Evolutionary conservation across 2,797 vertebrate species (phyloP).

Genomic region (Anableps anableps): DNA sequence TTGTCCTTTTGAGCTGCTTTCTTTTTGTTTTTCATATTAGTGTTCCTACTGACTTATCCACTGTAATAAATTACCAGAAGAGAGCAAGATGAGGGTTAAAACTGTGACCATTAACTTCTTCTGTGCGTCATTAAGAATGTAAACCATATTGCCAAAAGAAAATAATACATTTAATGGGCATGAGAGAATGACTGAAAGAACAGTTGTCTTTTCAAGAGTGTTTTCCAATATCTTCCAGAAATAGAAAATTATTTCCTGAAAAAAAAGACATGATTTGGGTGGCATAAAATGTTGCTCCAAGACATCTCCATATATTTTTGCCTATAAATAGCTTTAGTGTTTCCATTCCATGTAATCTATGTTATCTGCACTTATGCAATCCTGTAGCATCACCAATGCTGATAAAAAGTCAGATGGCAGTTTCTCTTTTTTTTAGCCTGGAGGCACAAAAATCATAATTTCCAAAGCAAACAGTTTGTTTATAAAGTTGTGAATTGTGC

Average conservation of each 20-base stretch:
- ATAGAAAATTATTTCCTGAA: background rate
- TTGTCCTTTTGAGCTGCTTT: background rate
- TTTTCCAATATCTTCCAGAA: background rate
- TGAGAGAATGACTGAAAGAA: background rate
- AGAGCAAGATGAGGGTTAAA: background rate
- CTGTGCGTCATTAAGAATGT: background rate
- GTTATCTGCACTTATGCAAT: background rate
- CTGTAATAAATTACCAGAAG: background rate
- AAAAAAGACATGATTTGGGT: background rate
- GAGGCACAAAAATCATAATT: background rate
- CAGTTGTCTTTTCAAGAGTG: background rate
- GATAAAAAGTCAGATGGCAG: background rate
- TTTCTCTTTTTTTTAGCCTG: background rate
- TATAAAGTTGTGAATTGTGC: constrained; percentile 25
- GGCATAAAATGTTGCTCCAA: background rate
- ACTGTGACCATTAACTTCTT: background rate
- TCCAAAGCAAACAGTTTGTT: constrained; percentile 11
- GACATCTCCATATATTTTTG: background rate
- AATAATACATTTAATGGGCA: background rate
- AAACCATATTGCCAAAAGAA: background rate
- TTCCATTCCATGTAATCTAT: background rate
- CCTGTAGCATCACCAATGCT: background rate
- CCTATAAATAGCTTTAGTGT: background rate
- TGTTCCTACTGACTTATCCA: constrained; percentile 5
- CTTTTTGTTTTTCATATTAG: background rate